Evolutionary conservation across 2,113 vertebrate species (phyloP).

Genomic region (Nannospalax galili): DNA sequence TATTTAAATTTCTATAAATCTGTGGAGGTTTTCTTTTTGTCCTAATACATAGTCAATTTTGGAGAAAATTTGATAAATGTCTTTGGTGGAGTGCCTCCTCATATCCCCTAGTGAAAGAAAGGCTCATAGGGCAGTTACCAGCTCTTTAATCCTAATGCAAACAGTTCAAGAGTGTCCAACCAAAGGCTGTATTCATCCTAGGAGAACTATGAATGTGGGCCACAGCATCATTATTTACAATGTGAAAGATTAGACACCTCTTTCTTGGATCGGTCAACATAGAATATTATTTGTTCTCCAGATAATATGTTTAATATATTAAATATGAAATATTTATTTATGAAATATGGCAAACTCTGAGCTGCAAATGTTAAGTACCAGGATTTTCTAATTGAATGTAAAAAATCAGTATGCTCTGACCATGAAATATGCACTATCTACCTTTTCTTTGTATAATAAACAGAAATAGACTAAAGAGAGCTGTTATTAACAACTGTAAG

Average conservation of each 20-base stretch:
- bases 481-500: background rate
- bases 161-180: background rate
- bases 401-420: background rate
- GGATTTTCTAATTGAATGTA: background rate
- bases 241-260: background rate
- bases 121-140: rapidly evolving
- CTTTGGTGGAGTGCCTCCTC: rapidly evolving
- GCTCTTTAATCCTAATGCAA: rapidly evolving
- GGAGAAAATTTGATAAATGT: too few relatives aligned
- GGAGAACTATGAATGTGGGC: background rate
- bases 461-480: background rate
- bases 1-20: too few relatives aligned
- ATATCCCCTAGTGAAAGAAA: background rate
- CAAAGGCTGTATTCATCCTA: background rate
- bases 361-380: background rate
- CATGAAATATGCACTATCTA: background rate
- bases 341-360: background rate
- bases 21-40: too few relatives aligned
- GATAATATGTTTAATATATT: too few relatives aligned
- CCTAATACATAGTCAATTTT: too few relatives aligned
- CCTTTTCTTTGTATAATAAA: background rate
- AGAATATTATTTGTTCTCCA: background rate
- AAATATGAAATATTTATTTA: rapidly evolving
- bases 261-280: rapidly evolving
- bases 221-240: background rate